Percentiles rank a stretch among this genome's conserved stretches.
Evolutionary conservation across 1,140 invertebrate genomes (phyloP).

Genomic region (Drepana arcuata): DNA sequence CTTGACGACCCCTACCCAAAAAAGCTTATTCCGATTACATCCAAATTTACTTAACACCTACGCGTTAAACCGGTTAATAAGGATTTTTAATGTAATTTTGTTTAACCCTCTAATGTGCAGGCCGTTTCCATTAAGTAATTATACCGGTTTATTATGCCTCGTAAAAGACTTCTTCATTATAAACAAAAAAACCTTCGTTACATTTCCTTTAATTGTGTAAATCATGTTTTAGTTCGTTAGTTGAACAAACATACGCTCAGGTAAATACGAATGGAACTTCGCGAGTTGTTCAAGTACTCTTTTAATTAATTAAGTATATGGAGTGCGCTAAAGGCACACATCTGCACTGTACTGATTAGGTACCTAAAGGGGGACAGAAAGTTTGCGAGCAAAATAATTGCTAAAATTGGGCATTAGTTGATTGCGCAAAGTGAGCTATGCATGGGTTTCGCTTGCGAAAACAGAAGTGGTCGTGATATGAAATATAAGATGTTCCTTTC

Average conservation of each 20-base stretch:
- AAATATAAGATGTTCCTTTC: too few species aligned
- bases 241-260: conserved; percentile 38
- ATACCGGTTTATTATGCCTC: too few species aligned
- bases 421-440: too few species aligned
- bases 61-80: conserved; percentile 62
- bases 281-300: conserved; percentile 38
- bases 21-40: conserved; percentile 66
- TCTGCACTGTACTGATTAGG: conserved; percentile 31
- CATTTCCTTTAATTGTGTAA: conserved; percentile 28
- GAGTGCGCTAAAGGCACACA: conserved; percentile 31
- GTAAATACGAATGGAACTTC: conserved; percentile 37
- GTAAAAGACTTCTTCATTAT: too few species aligned
- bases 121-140: conserved; percentile 58
- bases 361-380: conserved; percentile 14
- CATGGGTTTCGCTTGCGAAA: too few species aligned
- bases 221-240: conserved; percentile 56
- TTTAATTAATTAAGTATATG: conserved; percentile 61
- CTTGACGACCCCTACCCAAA: conserved; percentile 35
- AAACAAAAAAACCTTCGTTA: too few species aligned
- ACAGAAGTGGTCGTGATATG: too few species aligned
- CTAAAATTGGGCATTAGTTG: conserved; percentile 13
- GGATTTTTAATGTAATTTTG: conserved; percentile 57
- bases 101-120: conserved; percentile 32
- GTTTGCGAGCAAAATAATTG: conserved; percentile 12
- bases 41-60: conserved; percentile 70